Base-by-base conservation (phyloP, 37 sponge, comb jelly and placozoan species). In the Ianthella basta region DNA sequence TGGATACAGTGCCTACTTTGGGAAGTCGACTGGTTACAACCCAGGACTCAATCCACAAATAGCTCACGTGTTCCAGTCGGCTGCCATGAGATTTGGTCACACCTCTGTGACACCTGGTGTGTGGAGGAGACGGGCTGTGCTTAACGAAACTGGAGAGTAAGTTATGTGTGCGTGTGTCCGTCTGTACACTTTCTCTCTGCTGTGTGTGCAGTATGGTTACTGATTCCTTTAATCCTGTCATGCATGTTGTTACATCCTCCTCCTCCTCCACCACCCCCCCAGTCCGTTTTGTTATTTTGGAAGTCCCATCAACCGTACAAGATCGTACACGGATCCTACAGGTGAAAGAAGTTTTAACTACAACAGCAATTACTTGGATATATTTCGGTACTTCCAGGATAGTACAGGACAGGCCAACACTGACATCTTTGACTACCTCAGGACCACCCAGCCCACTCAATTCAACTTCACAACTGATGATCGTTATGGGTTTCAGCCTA, bases 81-180 rank as follows among this genome's bases (percentile, higher is more conserved):
- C 97, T 83, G 97, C 97, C 8, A 96, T 96, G 97, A 89, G 97
- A 66, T 96, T 91, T 79, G 97, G 97, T 4, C 97, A 96, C 88
- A 96, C 97, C 79, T 66, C 94, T 56, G 97, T 96, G 30, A 94
- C 97, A 24, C 97, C 97, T 84, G 97, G 94, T 25, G 85, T 91
- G 66, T 91, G 92, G 92, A 91, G 94, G 59, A 59, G 97, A 69
- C 37, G 6, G 13, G 67, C 41, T 27, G 33, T 19, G 6, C 24
- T 4, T 4, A 50, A 44, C 37, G 54, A 75, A 4, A 20, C 4
- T 33, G 32, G 33, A 29, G 72, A 32, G 33, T 70, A 33, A 19
- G n/a, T 27, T 30, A 10, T 70, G 72, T 70, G 2, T 70, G 37
- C 14, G 38, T 70, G 72, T 35, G 33, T 70, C 34, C 14, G 63